Evolutionary conservation across 2,797 vertebrate genomes (phyloP), one percentile per base, ranked within the genome.

Genomic region (Muraenolepis orangiensis): DNA sequence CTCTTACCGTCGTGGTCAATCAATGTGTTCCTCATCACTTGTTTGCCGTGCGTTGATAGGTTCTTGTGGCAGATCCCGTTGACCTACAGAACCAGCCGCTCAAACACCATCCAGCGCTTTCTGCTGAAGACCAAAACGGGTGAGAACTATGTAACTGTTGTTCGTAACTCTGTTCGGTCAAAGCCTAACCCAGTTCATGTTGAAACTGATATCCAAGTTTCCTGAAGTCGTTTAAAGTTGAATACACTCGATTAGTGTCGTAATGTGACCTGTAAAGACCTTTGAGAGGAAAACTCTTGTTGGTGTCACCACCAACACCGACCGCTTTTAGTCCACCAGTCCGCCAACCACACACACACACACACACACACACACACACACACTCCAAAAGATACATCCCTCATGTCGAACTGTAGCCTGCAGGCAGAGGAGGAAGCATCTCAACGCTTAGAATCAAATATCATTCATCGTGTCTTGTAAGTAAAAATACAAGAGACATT

Each of bases 31-130:
- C 23, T 32, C 29, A 34, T 23, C 68, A 32, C 12, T 32, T n/a
- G n/a, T 11, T 72, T 2, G 8, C 79, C 71, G 11, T 80, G 61
- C 70, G 34, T 84, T 29, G 66, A 18, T 57, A 98, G 96, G 66
- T 94, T 91, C 74, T 75, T 97, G 69, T 97, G 96, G 96, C 95
- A 96, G 79, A 92, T 98, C 74, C 97, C 96, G 0, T 76, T 98
- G 81, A 97, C 96, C 18, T 98, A 95, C 73, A 90, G 93, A 80
- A 97, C 96, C 76, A 98, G 95, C 74, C 90, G 91, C 80, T 96
- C 95, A 38, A 83, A 74, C 51, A 84, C 71, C 0, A 74, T 95
- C 74, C 92, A 94, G 8, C 94, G 93, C 78, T 95, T 96, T 89
- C 89, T 98, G 86, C 88, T 98, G 30, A 94, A 91, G 81, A 94